These are phyloP conservation scores for Paracyprichromis sp. DNA, from an alignment of 2,113 vertebrate genomes.

Conservation along the genomic window DNA sequence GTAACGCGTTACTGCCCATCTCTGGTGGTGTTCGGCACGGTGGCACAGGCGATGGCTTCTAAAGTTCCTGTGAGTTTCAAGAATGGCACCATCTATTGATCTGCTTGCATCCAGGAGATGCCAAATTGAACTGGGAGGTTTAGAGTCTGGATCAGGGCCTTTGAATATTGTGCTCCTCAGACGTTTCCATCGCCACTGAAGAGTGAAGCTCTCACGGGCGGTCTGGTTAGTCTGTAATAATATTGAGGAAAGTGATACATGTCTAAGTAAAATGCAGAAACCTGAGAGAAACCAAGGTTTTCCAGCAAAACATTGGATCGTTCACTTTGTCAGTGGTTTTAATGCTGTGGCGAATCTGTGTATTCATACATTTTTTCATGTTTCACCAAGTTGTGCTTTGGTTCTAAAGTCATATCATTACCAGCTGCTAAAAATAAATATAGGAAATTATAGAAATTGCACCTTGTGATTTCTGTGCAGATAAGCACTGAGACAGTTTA, in stretches of 20 bases:
- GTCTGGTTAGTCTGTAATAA: neutral
- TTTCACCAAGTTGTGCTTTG: neutral
- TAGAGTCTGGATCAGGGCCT: neutral
- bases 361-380: neutral
- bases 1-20: too few species aligned
- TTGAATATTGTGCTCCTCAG: neutral
- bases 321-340: neutral
- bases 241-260: neutral
- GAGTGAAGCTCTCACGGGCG: neutral
- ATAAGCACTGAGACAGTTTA: neutral
- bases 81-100: neutral
- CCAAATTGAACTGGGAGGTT: neutral
- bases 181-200: neutral
- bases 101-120: neutral
- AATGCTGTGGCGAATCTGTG: neutral
- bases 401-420: neutral
- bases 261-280: neutral
- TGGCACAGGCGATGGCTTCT: neutral
- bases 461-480: neutral
- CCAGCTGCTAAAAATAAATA: neutral
- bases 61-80: neutral
- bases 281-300: neutral
- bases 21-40: neutral
- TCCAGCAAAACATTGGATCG: neutral
- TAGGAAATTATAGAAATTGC: neutral